Percentiles rank a stretch among this genome's conserved stretches.
Conservation (phyloP, 2,888 invertebrate genomes). For the Pantelozetes paolii region DNA sequence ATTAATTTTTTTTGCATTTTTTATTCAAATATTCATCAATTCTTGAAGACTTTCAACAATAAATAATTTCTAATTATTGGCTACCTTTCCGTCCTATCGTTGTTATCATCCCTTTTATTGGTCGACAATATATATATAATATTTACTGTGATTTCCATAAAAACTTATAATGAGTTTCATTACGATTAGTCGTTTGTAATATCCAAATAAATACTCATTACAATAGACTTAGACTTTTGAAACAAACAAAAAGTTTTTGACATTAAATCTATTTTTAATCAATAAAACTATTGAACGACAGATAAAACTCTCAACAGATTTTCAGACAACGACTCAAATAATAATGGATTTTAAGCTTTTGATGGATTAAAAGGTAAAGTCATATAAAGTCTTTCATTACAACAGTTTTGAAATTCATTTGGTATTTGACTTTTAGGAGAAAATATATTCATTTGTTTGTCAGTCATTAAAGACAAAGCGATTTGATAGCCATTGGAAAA, state of each 20-base stretch:
- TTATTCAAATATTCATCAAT: no score
- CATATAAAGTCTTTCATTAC: background rate
- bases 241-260: background rate
- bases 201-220: background rate
- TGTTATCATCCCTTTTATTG: no score
- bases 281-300: background rate
- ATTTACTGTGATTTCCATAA: no score
- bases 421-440: no score
- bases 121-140: no score
- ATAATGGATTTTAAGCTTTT: conserved; percentile 25
- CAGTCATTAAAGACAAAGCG: background rate
- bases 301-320: conserved; percentile 2
- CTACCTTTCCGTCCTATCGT: no score
- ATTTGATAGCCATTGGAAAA: background rate
- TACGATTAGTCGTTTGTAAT: background rate
- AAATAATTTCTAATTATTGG: no score
- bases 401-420: background rate
- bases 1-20: no score
- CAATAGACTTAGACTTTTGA: no score
- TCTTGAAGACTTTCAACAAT: no score
- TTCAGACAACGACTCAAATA: background rate
- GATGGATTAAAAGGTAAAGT: background rate
- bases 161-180: background rate
- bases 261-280: background rate
- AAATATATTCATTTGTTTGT: background rate